Conservation (phyloP, 2,888 invertebrate species). For the Villa cingulata region DNA sequence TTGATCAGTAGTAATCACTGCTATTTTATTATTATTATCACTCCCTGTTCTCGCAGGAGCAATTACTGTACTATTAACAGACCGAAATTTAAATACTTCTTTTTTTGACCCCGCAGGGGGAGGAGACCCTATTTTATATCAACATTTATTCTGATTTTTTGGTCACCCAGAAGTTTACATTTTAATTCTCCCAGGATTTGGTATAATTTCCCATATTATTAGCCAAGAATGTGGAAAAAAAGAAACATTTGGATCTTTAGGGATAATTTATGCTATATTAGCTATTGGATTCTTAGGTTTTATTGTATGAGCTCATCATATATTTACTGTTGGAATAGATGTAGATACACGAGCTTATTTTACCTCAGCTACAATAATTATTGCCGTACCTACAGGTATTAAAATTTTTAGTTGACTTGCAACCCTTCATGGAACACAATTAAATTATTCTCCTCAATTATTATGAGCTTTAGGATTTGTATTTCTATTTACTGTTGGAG, state of each 20-base stretch:
- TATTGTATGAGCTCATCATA: slow-evolving; percentile 75
- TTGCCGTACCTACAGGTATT: slow-evolving; percentile 74
- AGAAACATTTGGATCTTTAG: slow-evolving; percentile 55
- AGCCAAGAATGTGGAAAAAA: slow-evolving; percentile 60
- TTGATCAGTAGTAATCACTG: slow-evolving; percentile 56
- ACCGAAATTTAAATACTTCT: slow-evolving; percentile 66
- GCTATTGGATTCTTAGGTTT: slow-evolving; percentile 70
- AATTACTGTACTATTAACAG: slow-evolving; percentile 64
- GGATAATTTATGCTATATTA: slow-evolving; percentile 74
- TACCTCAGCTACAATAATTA: slow-evolving; percentile 73
- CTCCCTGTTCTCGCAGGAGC: slow-evolving; percentile 66
- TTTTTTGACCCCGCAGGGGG: slow-evolving; percentile 72
- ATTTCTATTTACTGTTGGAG: slow-evolving; percentile 63
- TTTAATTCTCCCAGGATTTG: slow-evolving; percentile 72
- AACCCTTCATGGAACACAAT: slow-evolving; percentile 49
- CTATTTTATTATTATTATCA: slow-evolving; percentile 49
- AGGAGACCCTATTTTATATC: slow-evolving; percentile 66
- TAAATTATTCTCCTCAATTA: slow-evolving; percentile 44
- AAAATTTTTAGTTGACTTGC: slow-evolving; percentile 71
- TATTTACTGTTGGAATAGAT: slow-evolving; percentile 74
- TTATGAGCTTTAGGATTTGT: slow-evolving; percentile 62
- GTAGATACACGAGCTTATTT: slow-evolving; percentile 74
- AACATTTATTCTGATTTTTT: slow-evolving; percentile 81
- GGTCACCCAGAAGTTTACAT: slow-evolving; percentile 79
- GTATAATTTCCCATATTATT: slow-evolving; percentile 67